Base-by-base conservation (phyloP, 2,797 vertebrate genomes). In the Heteromormyrus szaboi region DNA sequence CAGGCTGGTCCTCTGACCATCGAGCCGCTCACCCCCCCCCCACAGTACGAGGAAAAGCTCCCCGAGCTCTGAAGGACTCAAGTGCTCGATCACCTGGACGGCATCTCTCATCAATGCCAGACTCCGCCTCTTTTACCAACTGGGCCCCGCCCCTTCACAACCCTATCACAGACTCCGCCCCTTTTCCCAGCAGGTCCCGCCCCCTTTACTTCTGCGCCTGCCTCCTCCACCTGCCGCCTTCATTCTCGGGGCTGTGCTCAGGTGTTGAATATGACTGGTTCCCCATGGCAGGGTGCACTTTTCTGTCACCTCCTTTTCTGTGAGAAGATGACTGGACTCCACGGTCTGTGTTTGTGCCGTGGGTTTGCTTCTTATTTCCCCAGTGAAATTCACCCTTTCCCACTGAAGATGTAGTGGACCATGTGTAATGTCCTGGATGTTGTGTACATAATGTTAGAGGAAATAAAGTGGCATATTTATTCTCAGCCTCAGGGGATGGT, bases 21-120 rank as follows among this genome's bases (percentile, higher is more conserved):
- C 25, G 98, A 99, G 90, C 98, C 98, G 0, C 94, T 99, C 7
- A 99, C 98, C 0, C 98, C 98, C 0, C 98, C 98, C 0, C 98
- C 98, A 0, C 97, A 97, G 93, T 99, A 99, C 0, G 97, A 99
- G 0, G 95, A 95, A 88, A 94, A 95, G 89, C 89, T 93, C 44
- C 97, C 94, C 48, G 90, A 68, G 33, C 92, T 91, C 92, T 94
- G 33, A 92, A 88, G 88, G 29, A 37, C 22, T 22, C 19, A 8
- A 81, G n/a, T 46, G 76, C 76, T 79, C 19, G 37, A 19, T 79
- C 14, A 44, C 72, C 37, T n/a, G 4, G 4, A 12, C 3, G 4
- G 25, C 62, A 65, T 65, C 11, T 4, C 62, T 68, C 25, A 14
- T 68, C 29, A 68, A 68, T 33, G 25, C 1, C 12, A 33, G 65